These are phyloP conservation scores for Prunella strophiata DNA, from an alignment of 2,797 vertebrate genomes.

Conservation along the genomic window DNA sequence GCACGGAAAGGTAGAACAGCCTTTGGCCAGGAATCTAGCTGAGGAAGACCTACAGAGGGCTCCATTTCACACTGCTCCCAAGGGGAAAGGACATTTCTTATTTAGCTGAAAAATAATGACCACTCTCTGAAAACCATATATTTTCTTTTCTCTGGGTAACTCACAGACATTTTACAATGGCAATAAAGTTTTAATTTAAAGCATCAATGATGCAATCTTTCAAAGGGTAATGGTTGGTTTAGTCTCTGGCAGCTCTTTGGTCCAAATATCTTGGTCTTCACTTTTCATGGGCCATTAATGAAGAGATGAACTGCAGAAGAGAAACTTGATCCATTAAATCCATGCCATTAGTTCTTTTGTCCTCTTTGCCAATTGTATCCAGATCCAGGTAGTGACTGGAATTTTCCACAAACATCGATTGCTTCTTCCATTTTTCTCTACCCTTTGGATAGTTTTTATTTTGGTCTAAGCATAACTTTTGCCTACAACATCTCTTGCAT, in stretches of 20 bases:
- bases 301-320: conserved; percentile 60
- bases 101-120: conserved; percentile 24
- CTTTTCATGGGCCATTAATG: conserved; percentile 66
- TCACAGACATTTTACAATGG: conserved; percentile 35
- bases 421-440: background rate
- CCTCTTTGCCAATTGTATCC: conserved; percentile 33
- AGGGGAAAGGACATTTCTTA: conserved; percentile 7
- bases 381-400: conserved; percentile 1
- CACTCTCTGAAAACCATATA: background rate
- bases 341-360: conserved; percentile 45
- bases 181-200: conserved; percentile 66
- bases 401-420: conserved; percentile 44
- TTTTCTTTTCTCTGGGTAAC: conserved; percentile 40
- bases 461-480: conserved; percentile 27
- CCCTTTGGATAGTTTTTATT: background rate
- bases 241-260: conserved; percentile 51
- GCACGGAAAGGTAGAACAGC: background rate
- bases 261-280: conserved; percentile 59
- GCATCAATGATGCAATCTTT: conserved; percentile 54
- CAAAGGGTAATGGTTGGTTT: conserved; percentile 60
- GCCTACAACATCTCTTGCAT: background rate
- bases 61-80: background rate
- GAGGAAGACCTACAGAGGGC: background rate
- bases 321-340: conserved; percentile 61
- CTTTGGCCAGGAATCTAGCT: background rate